Evolutionary conservation across 2,797 vertebrate genomes (phyloP), one percentile per base, ranked within the genome.

Genomic region (Remorina albescens): DNA sequence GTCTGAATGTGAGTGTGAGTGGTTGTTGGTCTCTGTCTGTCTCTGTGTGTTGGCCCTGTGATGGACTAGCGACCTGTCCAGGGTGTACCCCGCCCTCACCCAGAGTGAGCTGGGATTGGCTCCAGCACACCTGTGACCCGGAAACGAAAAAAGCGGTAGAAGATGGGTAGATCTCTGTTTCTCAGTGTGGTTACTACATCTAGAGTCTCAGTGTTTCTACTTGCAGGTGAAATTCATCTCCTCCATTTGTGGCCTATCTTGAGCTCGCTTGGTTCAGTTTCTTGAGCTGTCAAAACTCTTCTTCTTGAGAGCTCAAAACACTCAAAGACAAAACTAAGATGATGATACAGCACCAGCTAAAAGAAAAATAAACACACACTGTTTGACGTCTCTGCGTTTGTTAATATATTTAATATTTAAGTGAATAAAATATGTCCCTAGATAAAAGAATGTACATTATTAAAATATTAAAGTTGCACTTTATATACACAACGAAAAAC

Each of bases 371-470:
- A 66, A 65, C 21, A 66, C 58, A 64, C 3, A 1, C 10, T 60
- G 23, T 65, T 2, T 28, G 2, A 6, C 18, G 70, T 69, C 59
- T 8, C 74, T 46, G 58, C 15, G 65, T 85, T 82, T 82, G 64
- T 84, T 73, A 49, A 76, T 71, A 21, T 32, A 59, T 84, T 84
- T 86, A n/a, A n/a, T n/a, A 80, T 86, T 87, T 85, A 53, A 63
- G 72, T 79, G 80, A 91, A 92, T 92, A 90, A 89, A 91, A 93
- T 89, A 92, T 71, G 42, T 76, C 26, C 90, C 74, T 86, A 82
- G 39, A 79, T 61, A 86, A 84, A 86, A 82, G 54, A 85, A 89
- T 90, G 36, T 85, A 92, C 79, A 90, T 74, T 61, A 83, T 78
- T 69, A 78, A 47, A 78, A 79, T 72, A 83, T 50, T 56, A 75